Evolutionary conservation across 2,888 invertebrate genomes (phyloP).

Genomic region (Nomada hirtipes): DNA sequence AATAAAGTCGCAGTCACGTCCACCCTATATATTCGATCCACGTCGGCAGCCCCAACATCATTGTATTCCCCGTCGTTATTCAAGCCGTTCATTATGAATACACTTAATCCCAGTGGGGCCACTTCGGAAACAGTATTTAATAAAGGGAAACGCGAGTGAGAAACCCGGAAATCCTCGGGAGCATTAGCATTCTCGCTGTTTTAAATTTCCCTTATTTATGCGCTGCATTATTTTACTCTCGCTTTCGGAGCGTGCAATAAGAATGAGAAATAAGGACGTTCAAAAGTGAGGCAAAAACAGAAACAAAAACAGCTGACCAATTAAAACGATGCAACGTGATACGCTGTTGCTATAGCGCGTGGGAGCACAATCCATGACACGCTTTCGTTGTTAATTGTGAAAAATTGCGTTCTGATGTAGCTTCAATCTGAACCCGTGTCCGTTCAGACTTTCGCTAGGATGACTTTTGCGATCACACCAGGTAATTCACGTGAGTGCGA

Average conservation of each 20-base stretch:
- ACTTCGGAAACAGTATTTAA: constrained; percentile 2
- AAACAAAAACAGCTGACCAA: constrained; percentile 24
- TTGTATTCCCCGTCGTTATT: neutral
- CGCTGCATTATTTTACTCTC: constrained; percentile 27
- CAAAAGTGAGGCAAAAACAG: neutral
- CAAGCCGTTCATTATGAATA: neutral
- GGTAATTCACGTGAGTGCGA: neutral
- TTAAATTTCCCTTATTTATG: constrained; percentile 33
- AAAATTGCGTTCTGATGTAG: constrained; percentile 10
- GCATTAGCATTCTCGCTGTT: neutral
- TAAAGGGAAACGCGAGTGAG: neutral
- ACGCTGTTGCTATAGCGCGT: constrained; percentile 6
- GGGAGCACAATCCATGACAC: constrained; percentile 11
- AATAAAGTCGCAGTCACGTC: neutral
- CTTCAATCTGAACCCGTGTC: neutral
- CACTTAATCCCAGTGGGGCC: neutral
- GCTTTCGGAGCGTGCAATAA: constrained; percentile 11
- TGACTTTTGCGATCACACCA: constrained; percentile 26
- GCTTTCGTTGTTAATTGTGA: constrained; percentile 32
- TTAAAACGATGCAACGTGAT: constrained; percentile 38
- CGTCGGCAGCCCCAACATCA: neutral
- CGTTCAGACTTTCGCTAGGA: constrained; percentile 4
- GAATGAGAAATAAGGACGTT: constrained; percentile 1
- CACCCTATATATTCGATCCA: neutral
- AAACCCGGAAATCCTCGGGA: neutral